Percentiles rank a stretch among this genome's conserved stretches.
phyloP scores from a whole-genome alignment of 2,888 invertebrate species.

The Cheilosia urbana region DNA sequence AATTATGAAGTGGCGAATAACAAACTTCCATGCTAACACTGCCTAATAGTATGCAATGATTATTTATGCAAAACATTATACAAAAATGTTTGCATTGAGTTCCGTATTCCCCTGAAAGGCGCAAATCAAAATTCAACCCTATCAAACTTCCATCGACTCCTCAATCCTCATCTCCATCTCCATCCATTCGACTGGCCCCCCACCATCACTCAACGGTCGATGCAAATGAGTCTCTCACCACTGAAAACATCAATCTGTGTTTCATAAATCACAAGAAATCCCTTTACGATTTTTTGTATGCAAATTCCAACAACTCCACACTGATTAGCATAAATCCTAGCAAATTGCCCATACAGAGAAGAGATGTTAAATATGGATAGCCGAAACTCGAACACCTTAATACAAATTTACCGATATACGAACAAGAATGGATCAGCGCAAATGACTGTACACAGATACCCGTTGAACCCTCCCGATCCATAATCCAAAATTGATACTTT shows the following conservation, averaged over 20 bases:
- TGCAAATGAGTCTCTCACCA: neutral
- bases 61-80: too few relatives aligned
- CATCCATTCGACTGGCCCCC: too few relatives aligned
- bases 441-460: neutral
- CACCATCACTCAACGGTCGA: too few relatives aligned
- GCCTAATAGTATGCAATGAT: too few relatives aligned
- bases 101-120: too few relatives aligned
- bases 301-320: conserved; percentile 27
- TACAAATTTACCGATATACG: conserved; percentile 39
- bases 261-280: conserved; percentile 37
- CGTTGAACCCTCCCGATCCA: neutral
- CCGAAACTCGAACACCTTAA: conserved; percentile 39
- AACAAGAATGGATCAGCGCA: conserved; percentile 12
- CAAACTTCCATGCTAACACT: too few relatives aligned
- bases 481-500: conserved; percentile 53
- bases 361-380: conserved; percentile 28
- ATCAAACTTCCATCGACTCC: too few relatives aligned
- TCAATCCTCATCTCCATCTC: too few relatives aligned
- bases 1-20: too few relatives aligned
- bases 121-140: too few relatives aligned
- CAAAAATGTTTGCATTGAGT: too few relatives aligned
- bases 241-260: conserved; percentile 41
- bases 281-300: conserved; percentile 8
- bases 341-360: neutral
- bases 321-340: conserved; percentile 36